Evolutionary conservation across 2,113 vertebrate species (phyloP).

Genomic region (Percina caprodes): DNA sequence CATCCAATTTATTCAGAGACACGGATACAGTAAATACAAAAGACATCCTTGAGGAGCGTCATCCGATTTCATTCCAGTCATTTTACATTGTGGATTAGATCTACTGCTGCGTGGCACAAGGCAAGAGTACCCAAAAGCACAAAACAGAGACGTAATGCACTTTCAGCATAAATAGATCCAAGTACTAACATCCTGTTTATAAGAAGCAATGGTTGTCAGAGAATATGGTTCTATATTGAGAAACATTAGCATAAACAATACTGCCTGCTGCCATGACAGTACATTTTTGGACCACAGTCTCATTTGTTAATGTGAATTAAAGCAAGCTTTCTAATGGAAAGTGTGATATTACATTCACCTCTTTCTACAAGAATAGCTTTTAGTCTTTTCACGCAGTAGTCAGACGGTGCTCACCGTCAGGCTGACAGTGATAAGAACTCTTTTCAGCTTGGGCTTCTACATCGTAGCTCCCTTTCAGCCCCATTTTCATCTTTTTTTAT

Average conservation of each 20-base stretch:
- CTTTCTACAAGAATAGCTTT: background rate
- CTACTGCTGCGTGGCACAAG: background rate
- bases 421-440: constrained; percentile 44
- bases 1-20: constrained; percentile 20
- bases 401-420: background rate
- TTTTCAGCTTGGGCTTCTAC: constrained; percentile 10
- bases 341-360: background rate
- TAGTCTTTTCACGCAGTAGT: background rate
- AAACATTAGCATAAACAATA: background rate
- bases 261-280: background rate
- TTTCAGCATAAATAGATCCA: constrained; percentile 51
- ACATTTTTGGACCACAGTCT: background rate
- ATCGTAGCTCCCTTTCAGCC: constrained; percentile 20
- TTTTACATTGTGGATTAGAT: constrained; percentile 16
- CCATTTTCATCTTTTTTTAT: constrained; percentile 53
- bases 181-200: constrained; percentile 44
- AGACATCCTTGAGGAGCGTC: constrained; percentile 1
- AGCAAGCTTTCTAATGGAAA: background rate
- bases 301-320: constrained; percentile 20
- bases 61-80: constrained; percentile 15
- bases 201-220: background rate
- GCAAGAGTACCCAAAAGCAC: constrained; percentile 13
- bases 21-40: background rate
- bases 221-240: constrained; percentile 31
- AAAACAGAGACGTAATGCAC: background rate